Evolutionary conservation across 2,797 vertebrate genomes (phyloP).

Genomic region (Tragopan temminckii): DNA sequence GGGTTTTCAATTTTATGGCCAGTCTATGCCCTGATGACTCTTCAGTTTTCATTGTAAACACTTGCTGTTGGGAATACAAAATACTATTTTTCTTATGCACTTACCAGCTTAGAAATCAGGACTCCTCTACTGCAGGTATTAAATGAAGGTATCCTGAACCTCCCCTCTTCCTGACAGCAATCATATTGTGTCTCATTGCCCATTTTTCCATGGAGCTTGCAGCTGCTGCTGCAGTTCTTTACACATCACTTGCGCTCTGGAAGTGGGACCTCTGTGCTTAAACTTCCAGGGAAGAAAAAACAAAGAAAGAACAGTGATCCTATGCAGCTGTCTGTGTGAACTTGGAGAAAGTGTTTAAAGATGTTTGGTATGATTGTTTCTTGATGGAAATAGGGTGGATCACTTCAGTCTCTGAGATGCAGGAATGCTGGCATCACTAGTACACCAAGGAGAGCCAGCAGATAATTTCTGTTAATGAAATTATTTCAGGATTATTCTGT

Average conservation of each 20-base stretch:
- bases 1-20: neutral
- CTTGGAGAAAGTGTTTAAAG: neutral
- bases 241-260: neutral
- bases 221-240: neutral
- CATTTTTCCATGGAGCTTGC: neutral
- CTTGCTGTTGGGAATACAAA: neutral
- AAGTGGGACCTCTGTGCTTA: neutral
- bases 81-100: neutral
- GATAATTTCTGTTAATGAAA: neutral
- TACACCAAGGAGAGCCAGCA: neutral
- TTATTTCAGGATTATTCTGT: neutral
- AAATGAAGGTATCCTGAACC: neutral
- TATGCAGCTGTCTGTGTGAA: neutral
- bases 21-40: neutral
- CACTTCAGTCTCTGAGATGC: neutral
- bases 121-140: neutral
- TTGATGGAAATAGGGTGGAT: neutral
- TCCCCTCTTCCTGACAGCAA: neutral
- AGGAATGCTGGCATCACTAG: neutral
- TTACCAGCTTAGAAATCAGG: neutral
- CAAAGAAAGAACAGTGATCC: neutral
- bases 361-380: neutral
- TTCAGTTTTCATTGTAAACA: neutral
- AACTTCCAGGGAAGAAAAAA: neutral
- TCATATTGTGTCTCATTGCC: no score